phyloP scores from a whole-genome alignment of 53 echinoderm and acorn worm species.

The Astropecten irregularis region DNA sequence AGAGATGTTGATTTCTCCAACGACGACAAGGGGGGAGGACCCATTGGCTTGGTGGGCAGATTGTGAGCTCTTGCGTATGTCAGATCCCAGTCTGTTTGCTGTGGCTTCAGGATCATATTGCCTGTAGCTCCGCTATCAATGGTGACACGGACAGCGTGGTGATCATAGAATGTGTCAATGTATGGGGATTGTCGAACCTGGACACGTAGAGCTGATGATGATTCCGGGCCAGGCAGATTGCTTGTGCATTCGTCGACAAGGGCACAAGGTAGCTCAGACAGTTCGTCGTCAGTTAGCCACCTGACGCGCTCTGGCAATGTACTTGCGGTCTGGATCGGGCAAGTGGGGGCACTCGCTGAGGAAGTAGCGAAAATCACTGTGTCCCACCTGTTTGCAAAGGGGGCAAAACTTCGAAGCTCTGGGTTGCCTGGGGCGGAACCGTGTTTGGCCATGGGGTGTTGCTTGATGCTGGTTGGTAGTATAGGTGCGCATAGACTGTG shows the following conservation, averaged over 20 bases:
- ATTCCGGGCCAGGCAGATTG: too few relatives aligned
- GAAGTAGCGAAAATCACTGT: too few relatives aligned
- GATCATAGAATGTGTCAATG: too few relatives aligned
- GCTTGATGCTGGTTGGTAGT: background rate
- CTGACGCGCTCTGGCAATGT: slow-evolving; percentile 1
- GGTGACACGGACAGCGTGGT: slow-evolving; percentile 53
- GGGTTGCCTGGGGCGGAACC: too few relatives aligned
- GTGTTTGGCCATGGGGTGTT: background rate
- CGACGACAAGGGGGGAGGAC: slow-evolving; percentile 42
- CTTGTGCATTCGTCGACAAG: too few relatives aligned
- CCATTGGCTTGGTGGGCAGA: too few relatives aligned
- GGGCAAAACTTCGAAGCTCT: too few relatives aligned
- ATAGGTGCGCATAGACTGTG: slow-evolving; percentile 1
- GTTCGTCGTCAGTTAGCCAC: background rate
- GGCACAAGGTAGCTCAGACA: background rate
- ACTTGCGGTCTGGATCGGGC: slow-evolving; percentile 33
- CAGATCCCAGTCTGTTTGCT: slow-evolving; percentile 38
- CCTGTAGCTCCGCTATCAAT: slow-evolving; percentile 69
- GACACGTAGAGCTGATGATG: too few relatives aligned
- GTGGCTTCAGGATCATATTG: slow-evolving; percentile 47
- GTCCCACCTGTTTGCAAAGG: too few relatives aligned
- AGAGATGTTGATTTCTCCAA: slow-evolving; percentile 39
- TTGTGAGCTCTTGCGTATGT: too few relatives aligned
- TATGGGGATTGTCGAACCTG: too few relatives aligned
- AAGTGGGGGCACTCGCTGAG: too few relatives aligned